Evolutionary conservation across 2,113 vertebrate species (phyloP), one percentile per base, ranked within the genome.

Genomic region (Phrynosoma blainvillii): DNA sequence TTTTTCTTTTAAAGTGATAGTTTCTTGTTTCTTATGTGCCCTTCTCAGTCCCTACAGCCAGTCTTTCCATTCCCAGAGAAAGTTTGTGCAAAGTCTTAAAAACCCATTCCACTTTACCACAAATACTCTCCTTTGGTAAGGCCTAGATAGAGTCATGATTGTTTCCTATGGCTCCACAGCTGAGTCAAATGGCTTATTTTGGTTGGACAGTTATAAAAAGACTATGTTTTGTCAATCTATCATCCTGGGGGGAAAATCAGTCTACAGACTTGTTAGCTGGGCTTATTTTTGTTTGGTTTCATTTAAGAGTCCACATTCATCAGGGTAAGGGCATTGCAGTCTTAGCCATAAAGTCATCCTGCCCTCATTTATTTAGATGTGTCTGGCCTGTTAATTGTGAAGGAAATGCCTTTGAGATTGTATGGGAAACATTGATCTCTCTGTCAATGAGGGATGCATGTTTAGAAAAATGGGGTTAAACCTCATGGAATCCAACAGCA

Each of bases 181-280:
- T 91, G 76, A 91, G 62, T 16, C 87, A 84, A 62, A 32, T 93
- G 90, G 90, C 91, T 89, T 96, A 95, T 95, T 96, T 96, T 92
- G 89, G 76, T 68, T 75, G 84, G 18, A 59, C 79, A 93, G 93
- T 89, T 96, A 95, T 92, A 96, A 96, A 96, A 96, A 94, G 77
- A 5, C 82, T 90, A 82, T 93, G 94, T 91, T 93, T 96, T 93
- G 90, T 93, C 27, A 25, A 90, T 84, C 83, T 94, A 85, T 94
- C 94, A 62, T 82, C 76, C 88, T 87, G 91, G 47, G 7, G 7
- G 7, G 7, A 95, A 76, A 93, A 91, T 16, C 90, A 92, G 89
- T 1, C 88, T 88, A 89, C 88, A 91, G 91, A 89, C 92, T 89
- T 92, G 89, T 90, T 89, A 90, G 88, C 92, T 90, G n/a, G 21